Percentiles rank a stretch among this genome's conserved stretches.
Conservation (phyloP, 1,140 invertebrate genomes). For the Zophobas atratus region DNA sequence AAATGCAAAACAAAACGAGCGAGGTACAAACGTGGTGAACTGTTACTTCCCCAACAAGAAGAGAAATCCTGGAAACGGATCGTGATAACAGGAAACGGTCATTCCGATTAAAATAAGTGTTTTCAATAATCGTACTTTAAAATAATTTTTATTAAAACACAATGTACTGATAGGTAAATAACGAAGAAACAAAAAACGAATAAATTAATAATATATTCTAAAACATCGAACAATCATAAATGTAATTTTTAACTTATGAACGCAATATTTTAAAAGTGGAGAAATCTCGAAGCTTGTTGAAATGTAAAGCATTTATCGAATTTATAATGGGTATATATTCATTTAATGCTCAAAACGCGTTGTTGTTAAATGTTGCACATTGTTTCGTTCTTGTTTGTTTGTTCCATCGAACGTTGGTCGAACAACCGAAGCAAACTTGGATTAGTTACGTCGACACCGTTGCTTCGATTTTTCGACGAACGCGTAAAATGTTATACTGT, state of each 20-base stretch:
- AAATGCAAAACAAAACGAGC: constrained; percentile 54
- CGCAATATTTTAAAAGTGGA: constrained; percentile 56
- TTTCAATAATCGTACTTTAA: constrained; percentile 44
- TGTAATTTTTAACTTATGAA: constrained; percentile 50
- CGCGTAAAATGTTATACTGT: constrained; percentile 23
- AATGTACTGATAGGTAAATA: constrained; percentile 47
- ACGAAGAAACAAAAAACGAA: constrained; percentile 46
- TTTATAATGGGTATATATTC: constrained; percentile 26
- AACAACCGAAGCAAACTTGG: neutral
- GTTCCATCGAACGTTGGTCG: constrained; percentile 5
- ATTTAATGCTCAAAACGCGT: constrained; percentile 50
- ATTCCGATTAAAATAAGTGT: constrained; percentile 62
- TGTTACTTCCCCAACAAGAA: constrained; percentile 57
- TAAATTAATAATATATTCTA: constrained; percentile 57
- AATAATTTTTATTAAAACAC: constrained; percentile 19
- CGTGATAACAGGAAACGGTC: constrained; percentile 62
- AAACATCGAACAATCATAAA: constrained; percentile 63
- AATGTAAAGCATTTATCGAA: constrained; percentile 38
- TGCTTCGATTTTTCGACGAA: constrained; percentile 13
- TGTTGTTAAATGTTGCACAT: constrained; percentile 52
- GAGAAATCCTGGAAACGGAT: constrained; percentile 62
- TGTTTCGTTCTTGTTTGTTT: constrained; percentile 19
- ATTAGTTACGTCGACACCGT: neutral
- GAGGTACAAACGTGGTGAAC: constrained; percentile 60
- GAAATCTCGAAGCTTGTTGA: constrained; percentile 46